Conservation (phyloP, 2,888 invertebrate genomes). For the Drosophila rubida region DNA sequence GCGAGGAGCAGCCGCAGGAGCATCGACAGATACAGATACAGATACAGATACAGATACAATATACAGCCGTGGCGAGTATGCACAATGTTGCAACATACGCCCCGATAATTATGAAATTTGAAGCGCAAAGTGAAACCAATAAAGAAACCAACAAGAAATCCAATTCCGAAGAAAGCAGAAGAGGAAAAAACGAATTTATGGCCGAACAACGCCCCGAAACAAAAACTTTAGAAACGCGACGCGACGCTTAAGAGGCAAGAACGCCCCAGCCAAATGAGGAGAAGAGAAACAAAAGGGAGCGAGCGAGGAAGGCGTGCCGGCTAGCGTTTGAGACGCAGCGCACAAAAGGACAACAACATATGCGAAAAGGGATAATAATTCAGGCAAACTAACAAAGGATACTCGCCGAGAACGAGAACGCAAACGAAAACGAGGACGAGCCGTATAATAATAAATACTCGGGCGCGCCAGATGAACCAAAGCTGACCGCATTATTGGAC, state of each 20-base stretch:
- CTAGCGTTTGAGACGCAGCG: slow-evolving; percentile 43
- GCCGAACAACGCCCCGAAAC: slow-evolving; percentile 57
- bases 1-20: slow-evolving; percentile 15
- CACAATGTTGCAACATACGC: slow-evolving; percentile 64
- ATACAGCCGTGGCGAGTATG: slow-evolving; percentile 24
- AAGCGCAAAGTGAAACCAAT: slow-evolving; percentile 52
- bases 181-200: slow-evolving; percentile 67
- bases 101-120: slow-evolving; percentile 75
- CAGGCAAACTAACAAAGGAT: slow-evolving; percentile 59
- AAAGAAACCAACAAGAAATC: slow-evolving; percentile 33
- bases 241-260: slow-evolving; percentile 3
- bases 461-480: slow-evolving; percentile 40
- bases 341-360: slow-evolving; percentile 68
- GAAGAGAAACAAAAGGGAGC: slow-evolving; percentile 6
- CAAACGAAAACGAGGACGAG: slow-evolving; percentile 3
- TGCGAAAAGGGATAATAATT: slow-evolving; percentile 78
- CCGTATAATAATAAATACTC: slow-evolving; percentile 37
- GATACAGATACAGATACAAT: slow-evolving; percentile 12
- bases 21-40: slow-evolving; percentile 1
- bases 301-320: slow-evolving; percentile 43
- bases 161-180: slow-evolving; percentile 64
- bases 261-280: slow-evolving; percentile 20
- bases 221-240: slow-evolving; percentile 59
- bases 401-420: background rate
- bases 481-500: slow-evolving; percentile 54